Conservation (phyloP, 2,888 invertebrate species). For the Drosophila kuntzei region DNA sequence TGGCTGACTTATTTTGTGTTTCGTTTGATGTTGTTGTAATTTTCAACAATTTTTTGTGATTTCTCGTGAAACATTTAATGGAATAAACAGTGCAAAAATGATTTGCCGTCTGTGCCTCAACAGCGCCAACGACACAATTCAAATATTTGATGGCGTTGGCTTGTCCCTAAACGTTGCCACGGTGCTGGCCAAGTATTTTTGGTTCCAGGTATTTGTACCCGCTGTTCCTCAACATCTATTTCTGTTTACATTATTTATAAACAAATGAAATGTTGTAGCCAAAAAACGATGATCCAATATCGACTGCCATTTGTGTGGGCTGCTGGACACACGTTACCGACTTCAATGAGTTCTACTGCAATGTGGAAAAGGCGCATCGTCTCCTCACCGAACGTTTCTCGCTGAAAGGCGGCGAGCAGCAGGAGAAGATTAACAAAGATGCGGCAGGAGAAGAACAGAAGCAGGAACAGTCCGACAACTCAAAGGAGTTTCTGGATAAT, state of each 20-base stretch:
- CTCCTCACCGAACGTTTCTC: conserved; percentile 81
- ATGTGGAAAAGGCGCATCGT: conserved; percentile 80
- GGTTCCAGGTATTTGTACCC: conserved; percentile 81
- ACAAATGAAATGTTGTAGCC: conserved; percentile 48
- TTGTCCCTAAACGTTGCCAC: conserved; percentile 75
- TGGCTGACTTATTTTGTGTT: no score
- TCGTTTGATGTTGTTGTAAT: conserved; percentile 28
- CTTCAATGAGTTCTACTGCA: conserved; percentile 79
- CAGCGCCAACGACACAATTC: conserved; percentile 76
- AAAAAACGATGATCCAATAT: conserved; percentile 76
- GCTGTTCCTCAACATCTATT: not conserved
- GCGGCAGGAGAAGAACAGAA: conserved; percentile 14
- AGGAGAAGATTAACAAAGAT: not conserved
- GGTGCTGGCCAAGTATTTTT: conserved; percentile 83
- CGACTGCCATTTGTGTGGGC: conserved; percentile 81
- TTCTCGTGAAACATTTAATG: conserved; percentile 34
- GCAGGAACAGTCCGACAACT: conserved; percentile 2
- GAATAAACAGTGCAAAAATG: conserved; percentile 65
- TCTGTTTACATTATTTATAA: not conserved
- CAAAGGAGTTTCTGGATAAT: conserved; percentile 15
- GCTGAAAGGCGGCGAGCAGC: conserved; percentile 38
- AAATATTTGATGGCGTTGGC: conserved; percentile 81
- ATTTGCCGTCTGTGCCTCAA: conserved; percentile 84
- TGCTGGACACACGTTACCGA: conserved; percentile 80
- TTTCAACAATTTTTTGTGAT: conserved; percentile 14